These are phyloP conservation scores for Paragorgia papillata DNA, from an alignment of 92 coral and sea anemone genomes.

Conservation along the genomic window DNA sequence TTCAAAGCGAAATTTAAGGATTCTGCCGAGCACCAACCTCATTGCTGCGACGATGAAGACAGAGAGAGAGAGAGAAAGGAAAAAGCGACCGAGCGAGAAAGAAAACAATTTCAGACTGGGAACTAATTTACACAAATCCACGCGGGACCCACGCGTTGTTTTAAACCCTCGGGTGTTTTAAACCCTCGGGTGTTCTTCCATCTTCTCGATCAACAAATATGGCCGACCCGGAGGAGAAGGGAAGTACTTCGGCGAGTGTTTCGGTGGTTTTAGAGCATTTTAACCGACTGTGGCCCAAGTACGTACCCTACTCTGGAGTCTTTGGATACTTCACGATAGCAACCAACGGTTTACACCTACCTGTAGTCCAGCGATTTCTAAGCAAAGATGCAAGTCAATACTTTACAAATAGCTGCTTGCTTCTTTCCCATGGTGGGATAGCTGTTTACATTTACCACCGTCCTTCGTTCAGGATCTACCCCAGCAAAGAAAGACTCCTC, in stretches of 20 bases:
- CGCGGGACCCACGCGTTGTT: too few species aligned
- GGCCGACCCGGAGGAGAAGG: background rate
- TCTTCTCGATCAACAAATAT: background rate
- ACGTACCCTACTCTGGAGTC: slow-evolving; percentile 82
- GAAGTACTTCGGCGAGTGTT: background rate
- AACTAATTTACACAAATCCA: background rate
- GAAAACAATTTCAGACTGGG: slow-evolving; percentile 11
- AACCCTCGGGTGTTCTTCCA: too few species aligned
- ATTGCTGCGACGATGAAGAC: background rate
- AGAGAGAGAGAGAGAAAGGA: background rate
- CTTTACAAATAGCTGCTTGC: slow-evolving; percentile 73
- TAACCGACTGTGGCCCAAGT: slow-evolving; percentile 51
- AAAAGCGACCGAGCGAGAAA: slow-evolving; percentile 16
- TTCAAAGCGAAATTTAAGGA: background rate
- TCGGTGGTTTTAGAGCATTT: slow-evolving; percentile 1
- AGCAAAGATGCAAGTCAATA: slow-evolving; percentile 59
- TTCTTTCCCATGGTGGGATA: slow-evolving; percentile 76
- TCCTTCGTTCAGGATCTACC: slow-evolving; percentile 72
- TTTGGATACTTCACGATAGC: slow-evolving; percentile 76
- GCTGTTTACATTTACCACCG: slow-evolving; percentile 74
- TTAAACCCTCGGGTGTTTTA: too few species aligned
- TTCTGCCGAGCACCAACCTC: slow-evolving; percentile 16
- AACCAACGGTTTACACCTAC: slow-evolving; percentile 72
- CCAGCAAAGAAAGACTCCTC: slow-evolving; percentile 68
- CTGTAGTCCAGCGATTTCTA: slow-evolving; percentile 61